These are phyloP conservation scores for Rostratula benghalensis DNA, from an alignment of 2,113 vertebrate genomes.

Conservation along the genomic window DNA sequence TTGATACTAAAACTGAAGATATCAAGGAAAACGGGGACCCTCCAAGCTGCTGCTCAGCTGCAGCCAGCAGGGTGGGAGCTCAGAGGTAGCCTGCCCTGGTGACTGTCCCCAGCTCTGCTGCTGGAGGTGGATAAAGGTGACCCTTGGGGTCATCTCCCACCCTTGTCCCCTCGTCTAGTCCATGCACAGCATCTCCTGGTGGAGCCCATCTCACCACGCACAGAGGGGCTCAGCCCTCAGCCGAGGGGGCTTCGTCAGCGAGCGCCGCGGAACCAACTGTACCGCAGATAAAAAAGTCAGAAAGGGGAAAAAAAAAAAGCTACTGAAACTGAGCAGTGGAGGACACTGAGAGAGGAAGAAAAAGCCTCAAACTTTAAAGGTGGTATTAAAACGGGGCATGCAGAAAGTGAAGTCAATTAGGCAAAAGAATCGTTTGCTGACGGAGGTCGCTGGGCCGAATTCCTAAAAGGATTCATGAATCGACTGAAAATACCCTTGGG, in stretches of 20 bases:
- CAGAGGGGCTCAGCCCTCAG: not conserved
- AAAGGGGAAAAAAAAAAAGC: not conserved
- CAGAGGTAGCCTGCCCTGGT: not conserved
- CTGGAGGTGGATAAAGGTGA: not conserved
- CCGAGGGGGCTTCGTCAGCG: accelerated
- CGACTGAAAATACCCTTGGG: slow-evolving; percentile 59
- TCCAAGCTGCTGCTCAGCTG: not conserved
- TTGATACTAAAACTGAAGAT: not conserved
- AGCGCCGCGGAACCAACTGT: accelerated
- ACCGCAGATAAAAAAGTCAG: not conserved
- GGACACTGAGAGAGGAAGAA: not conserved
- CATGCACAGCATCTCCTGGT: not conserved
- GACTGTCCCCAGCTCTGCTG: not conserved
- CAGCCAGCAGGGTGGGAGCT: not conserved
- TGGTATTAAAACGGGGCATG: slow-evolving; percentile 29
- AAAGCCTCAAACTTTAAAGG: slow-evolving; percentile 57
- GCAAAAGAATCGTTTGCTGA: slow-evolving; percentile 58
- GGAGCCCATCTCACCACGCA: not conserved
- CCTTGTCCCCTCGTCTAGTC: not conserved
- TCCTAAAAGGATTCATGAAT: slow-evolving; percentile 65
- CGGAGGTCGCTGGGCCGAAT: slow-evolving; percentile 32
- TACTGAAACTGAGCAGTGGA: not conserved
- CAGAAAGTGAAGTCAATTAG: slow-evolving; percentile 66
- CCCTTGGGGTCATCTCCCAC: not conserved
- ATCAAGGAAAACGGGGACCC: not conserved